A percentile compares a stretch with the other conserved stretches of the same genome.
phyloP scores from a whole-genome alignment of 2,797 vertebrate species.

The Malacoraja senta region DNA sequence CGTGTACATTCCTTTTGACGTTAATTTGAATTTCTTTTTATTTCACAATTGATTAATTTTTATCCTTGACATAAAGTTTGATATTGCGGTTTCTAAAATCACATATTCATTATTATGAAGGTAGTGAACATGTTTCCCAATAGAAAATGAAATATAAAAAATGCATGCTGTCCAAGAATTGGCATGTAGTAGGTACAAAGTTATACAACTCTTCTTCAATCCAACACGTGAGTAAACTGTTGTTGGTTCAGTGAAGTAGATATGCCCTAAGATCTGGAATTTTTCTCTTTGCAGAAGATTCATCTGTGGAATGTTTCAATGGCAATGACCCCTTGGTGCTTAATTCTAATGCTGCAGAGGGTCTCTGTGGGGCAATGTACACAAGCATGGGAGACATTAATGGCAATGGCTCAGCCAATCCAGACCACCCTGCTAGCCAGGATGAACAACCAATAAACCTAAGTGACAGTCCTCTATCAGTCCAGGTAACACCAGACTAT shows the following conservation, averaged over 20 bases:
- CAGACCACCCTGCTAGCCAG: conserved; percentile 51
- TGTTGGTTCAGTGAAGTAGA: background rate
- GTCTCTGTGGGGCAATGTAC: conserved; percentile 60
- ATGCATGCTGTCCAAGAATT: background rate
- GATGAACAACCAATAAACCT: conserved; percentile 73
- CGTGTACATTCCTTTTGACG: too few relatives aligned
- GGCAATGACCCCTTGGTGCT: conserved; percentile 68
- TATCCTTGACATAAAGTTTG: background rate
- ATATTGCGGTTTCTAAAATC: background rate
- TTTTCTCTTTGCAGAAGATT: conserved; percentile 67
- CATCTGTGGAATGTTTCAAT: conserved; percentile 69
- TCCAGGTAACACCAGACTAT: conserved; percentile 66
- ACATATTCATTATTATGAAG: background rate
- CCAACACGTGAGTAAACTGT: background rate
- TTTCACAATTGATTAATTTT: background rate
- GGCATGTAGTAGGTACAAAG: background rate
- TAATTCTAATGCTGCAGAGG: conserved; percentile 60
- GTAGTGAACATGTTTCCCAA: background rate
- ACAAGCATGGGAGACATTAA: conserved; percentile 55
- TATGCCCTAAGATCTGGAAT: background rate
- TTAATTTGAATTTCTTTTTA: background rate
- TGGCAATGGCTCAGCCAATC: conserved; percentile 62
- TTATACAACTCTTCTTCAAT: background rate
- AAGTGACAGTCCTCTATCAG: conserved; percentile 68
- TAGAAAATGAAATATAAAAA: background rate